Percentiles rank a stretch among this genome's conserved stretches.
Evolutionary conservation across 2,113 vertebrate species (phyloP).

Genomic region (Eudyptes chrysolophus): DNA sequence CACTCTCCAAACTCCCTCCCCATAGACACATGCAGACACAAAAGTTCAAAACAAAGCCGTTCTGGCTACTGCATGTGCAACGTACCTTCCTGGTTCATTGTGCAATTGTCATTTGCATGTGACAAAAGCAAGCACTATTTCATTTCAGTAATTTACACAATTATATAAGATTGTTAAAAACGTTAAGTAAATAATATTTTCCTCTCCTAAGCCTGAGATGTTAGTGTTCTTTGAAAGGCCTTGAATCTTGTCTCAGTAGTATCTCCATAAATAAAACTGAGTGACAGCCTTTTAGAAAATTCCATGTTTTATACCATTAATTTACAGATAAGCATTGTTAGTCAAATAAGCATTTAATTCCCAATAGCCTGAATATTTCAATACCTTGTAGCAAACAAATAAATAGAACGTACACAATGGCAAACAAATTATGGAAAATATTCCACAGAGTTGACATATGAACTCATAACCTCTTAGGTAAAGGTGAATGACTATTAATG

Average conservation of each 20-base stretch:
- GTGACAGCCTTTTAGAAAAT: slow-evolving; percentile 36
- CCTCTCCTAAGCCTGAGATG: background rate
- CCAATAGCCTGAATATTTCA: slow-evolving; percentile 27
- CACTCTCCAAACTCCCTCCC: background rate
- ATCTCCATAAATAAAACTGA: slow-evolving; percentile 56
- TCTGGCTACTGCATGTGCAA: background rate
- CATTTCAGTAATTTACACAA: slow-evolving; percentile 39
- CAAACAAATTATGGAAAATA: slow-evolving; percentile 49
- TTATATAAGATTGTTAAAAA: slow-evolving; percentile 30
- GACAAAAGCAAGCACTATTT: slow-evolving; percentile 17
- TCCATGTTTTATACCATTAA: slow-evolving; percentile 34
- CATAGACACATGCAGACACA: background rate
- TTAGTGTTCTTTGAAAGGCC: slow-evolving; percentile 49
- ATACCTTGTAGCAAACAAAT: slow-evolving; percentile 39
- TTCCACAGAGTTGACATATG: slow-evolving; percentile 26
- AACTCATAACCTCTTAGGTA: slow-evolving; percentile 60
- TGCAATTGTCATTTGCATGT: slow-evolving; percentile 24
- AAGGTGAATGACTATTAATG: slow-evolving; percentile 61
- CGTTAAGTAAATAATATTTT: slow-evolving; percentile 4
- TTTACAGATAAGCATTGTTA: slow-evolving; percentile 43
- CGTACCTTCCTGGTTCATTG: slow-evolving; percentile 18
- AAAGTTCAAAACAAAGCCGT: background rate
- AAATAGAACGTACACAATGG: slow-evolving; percentile 29
- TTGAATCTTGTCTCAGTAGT: slow-evolving; percentile 32
- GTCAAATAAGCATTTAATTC: slow-evolving; percentile 64